Base-by-base conservation (phyloP, 1,140 invertebrate genomes). In the Calosoma granatense region DNA sequence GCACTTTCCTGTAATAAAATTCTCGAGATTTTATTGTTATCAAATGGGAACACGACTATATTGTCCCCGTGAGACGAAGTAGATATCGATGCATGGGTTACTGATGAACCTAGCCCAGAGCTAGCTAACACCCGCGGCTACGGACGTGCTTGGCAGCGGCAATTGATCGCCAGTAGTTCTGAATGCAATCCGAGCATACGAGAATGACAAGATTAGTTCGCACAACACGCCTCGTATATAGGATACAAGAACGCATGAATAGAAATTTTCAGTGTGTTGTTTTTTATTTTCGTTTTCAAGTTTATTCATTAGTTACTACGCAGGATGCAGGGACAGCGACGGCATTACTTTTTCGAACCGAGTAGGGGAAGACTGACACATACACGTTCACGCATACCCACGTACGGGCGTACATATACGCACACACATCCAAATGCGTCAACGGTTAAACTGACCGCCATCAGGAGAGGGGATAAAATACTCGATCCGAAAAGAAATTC, bases 401-500 rank as follows among this genome's bases (percentile, higher is more conserved):
- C 22, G 36, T 12, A 26, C 19, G 22, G 14, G 30, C 22, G 22
- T 30, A 54, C 53, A 54, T 54, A 54, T 14, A 26, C 19, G 21
- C 17, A 3, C 51, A 53, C 6, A 22, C 15, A 47, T 4, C 6
- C 15, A 17, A 11, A 47, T 47, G 41, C 15, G 41, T 47, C 41
- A 11, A 47, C 41, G 15, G 41, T 47, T 47, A 17, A 47, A 47
- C 9, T 47, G 41, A 47, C 41, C 41, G 41, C 9, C 41, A 47
- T 47, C 17, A 4, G 15, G 53, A 58, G 61, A 60, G 62, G 55
- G 61, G 60, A 53, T 53, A 60, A 54, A 59, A 56, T 56, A 30
- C 47, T 43, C 54, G 17, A 57, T 53, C 53, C 59, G 56, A 60
- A 60, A 53, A 59, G 52, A 61, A 62, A 62, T 64, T 61, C 57